Evolutionary conservation across 2,888 invertebrate species (phyloP), one percentile per base, ranked within the genome.

Genomic region (Liopterus haemorrhoidalis): DNA sequence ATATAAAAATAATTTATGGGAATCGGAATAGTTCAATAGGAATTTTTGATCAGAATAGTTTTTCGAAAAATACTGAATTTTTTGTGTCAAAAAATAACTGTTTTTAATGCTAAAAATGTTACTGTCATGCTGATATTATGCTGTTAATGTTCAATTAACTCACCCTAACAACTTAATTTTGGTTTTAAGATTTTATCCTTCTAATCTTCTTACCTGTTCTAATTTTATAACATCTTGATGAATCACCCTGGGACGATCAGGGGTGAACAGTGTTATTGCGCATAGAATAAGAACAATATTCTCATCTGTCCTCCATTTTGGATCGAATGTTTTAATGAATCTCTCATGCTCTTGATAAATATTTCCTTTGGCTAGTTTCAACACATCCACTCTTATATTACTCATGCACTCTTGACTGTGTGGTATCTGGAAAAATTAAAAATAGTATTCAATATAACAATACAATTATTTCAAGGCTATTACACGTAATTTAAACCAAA

Each of bases 291-390:
- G 78, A 63, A 96, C 89, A 41, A 96, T 81, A 64, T 86, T 84
- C 64, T 89, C 88, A 70, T 96, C 94, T 30, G 78, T 74, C 19
- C 91, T 75, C 85, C 91, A 91, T 53, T 82, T 78, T 32, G 84
- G 76, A 61, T 88, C 85, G 65, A 96, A 92, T 0, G 89, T 85
- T 51, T 84, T 78, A 40, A 90, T 82, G 67, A 91, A 93, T 46
- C 80, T 73, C 56, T 89, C 82, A 68, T 91, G 89, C 59, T 87
- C 88, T 51, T 85, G 81, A 68, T 93, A 94, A 49, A 92, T 78
- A 70, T 92, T 84, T 44, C 88, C 88, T 55, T 89, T 87, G 1
- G 91, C 92, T 57, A 89, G 79, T 65, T 95, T 95, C 41, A 97
- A 71, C 19, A 97, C 82, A 57, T 92, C 92, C 1, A 90, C 82